phyloP scores from a whole-genome alignment of 1,140 invertebrate species.

The Penaeus chinensis region DNA sequence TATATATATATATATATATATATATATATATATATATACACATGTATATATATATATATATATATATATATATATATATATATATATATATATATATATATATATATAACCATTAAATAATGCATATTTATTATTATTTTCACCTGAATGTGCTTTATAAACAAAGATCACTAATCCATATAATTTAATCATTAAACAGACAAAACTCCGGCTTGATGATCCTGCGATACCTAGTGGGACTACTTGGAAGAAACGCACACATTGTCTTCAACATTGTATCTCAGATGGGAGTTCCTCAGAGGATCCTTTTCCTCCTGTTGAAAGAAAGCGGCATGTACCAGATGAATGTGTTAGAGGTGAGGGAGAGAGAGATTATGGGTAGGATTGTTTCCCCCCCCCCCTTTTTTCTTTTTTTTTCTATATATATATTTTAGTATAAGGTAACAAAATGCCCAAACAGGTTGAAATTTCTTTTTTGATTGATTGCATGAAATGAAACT shows the following conservation, averaged over 20 bases:
- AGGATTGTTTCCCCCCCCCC: neutral
- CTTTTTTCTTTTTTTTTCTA: neutral
- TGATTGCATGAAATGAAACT: too few relatives aligned
- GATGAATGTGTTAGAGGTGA: slow-evolving; percentile 64
- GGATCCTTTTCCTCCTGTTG: slow-evolving; percentile 59
- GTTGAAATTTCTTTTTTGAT: neutral
- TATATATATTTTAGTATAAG: neutral
- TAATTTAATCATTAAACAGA: neutral
- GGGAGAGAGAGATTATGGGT: neutral
- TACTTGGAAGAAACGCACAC: slow-evolving; percentile 61
- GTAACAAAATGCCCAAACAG: neutral
- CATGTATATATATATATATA: too few relatives aligned
- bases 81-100: too few relatives aligned
- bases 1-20: too few relatives aligned
- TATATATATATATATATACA: too few relatives aligned
- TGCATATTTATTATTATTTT: too few relatives aligned
- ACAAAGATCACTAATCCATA: too few relatives aligned
- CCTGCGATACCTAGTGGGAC: slow-evolving; percentile 70
- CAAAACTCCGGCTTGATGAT: slow-evolving; percentile 62
- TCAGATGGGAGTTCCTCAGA: slow-evolving; percentile 60
- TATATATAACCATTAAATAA: too few relatives aligned
- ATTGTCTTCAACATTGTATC: slow-evolving; percentile 63
- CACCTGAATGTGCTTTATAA: too few relatives aligned
- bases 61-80: too few relatives aligned
- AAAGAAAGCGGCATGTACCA: slow-evolving; percentile 63